These are phyloP conservation scores for Anser cygnoides DNA, from an alignment of 2,113 vertebrate genomes.

Conservation along the genomic window DNA sequence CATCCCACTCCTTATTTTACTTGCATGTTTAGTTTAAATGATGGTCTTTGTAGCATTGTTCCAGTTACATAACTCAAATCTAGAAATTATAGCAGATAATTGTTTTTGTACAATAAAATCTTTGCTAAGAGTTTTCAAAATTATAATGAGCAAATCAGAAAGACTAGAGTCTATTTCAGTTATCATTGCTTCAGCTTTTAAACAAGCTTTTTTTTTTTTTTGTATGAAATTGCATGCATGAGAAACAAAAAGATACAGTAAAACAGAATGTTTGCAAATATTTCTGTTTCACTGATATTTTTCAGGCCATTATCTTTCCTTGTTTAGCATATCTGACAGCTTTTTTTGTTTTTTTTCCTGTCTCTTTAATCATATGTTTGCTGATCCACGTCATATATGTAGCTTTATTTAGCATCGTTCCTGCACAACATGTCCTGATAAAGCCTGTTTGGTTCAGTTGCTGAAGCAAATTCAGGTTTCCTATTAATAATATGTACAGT, in stretches of 20 bases:
- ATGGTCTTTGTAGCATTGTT: neutral
- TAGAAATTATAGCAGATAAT: neutral
- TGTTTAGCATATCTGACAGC: neutral
- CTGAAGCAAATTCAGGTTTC: neutral
- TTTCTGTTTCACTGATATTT: neutral
- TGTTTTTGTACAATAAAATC: neutral
- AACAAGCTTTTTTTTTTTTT: neutral
- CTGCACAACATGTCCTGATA: fast-evolving
- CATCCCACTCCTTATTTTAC: neutral
- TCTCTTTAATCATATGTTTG: neutral
- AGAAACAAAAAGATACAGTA: neutral
- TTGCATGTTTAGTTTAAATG: neutral
- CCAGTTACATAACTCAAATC: neutral
- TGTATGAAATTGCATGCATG: neutral
- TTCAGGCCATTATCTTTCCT: neutral
- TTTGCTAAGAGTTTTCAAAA: neutral
- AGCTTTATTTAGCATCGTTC: neutral
- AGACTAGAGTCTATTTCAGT: neutral
- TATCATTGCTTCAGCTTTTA: neutral
- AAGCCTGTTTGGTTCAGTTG: neutral
- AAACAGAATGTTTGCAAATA: neutral
- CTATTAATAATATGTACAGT: neutral
- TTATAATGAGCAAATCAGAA: neutral
- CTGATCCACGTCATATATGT: fast-evolving
- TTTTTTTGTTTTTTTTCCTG: neutral